Evolutionary conservation across 2,797 vertebrate genomes (phyloP).

Genomic region (Poecilia velifera): DNA sequence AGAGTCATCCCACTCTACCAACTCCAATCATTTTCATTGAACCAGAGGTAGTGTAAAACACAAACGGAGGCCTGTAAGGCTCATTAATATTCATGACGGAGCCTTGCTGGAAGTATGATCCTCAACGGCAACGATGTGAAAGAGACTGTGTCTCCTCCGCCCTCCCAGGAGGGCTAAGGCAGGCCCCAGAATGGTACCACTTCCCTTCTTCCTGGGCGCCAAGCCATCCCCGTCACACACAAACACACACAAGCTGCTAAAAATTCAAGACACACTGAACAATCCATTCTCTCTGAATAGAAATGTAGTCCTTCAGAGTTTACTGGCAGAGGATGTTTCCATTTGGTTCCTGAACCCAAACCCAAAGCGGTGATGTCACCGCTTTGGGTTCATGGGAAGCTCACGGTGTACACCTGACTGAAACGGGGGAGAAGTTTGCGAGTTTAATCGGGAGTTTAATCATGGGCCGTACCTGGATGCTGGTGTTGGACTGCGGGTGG

Average conservation of each 20-base stretch:
- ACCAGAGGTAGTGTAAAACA: constrained; percentile 12
- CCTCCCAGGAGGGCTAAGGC: constrained; percentile 59
- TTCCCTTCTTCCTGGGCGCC: constrained; percentile 64
- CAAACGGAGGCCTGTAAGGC: constrained; percentile 42
- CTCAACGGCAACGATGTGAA: constrained; percentile 67
- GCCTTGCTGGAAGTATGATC: constrained; percentile 46
- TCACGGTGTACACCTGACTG: constrained; percentile 1
- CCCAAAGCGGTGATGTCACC: constrained; percentile 55
- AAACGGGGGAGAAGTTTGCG: neutral
- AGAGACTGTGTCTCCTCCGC: constrained; percentile 63
- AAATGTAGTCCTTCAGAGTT: constrained; percentile 48
- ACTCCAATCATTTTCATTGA: neutral
- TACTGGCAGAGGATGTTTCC: constrained; percentile 27
- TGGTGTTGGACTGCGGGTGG: constrained; percentile 91
- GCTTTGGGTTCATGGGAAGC: constrained; percentile 58
- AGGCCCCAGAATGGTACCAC: constrained; percentile 67
- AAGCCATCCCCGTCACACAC: constrained; percentile 44
- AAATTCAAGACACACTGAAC: constrained; percentile 70
- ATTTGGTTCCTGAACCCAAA: constrained; percentile 32
- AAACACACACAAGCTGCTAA: constrained; percentile 54
- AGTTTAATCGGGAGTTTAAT: neutral
- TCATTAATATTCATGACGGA: constrained; percentile 75
- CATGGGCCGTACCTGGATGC: constrained; percentile 85
- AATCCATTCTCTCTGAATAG: constrained; percentile 54
- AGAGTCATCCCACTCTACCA: neutral